These are phyloP conservation scores for Bombycilla garrulus DNA, from an alignment of 2,113 vertebrate genomes.

Conservation along the genomic window DNA sequence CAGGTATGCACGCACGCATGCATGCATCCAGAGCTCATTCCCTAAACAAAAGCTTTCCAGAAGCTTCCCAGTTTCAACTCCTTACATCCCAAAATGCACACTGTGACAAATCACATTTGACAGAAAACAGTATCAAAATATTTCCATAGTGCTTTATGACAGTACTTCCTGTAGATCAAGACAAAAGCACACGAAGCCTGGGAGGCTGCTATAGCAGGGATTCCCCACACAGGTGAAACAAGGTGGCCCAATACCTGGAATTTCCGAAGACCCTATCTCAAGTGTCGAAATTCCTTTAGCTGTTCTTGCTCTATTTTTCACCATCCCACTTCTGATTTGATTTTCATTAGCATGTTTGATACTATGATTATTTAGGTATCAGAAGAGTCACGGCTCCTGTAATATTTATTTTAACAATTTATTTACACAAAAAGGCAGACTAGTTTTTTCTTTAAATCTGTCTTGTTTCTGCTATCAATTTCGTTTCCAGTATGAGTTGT, in stretches of 20 bases:
- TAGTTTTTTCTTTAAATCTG: not conserved
- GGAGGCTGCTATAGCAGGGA: not conserved
- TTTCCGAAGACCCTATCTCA: not conserved
- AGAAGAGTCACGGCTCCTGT: not conserved
- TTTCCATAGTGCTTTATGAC: not conserved
- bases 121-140: not conserved
- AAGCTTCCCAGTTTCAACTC: not conserved
- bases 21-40: fast-evolving
- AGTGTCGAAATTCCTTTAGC: not conserved
- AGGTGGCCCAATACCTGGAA: fast-evolving
- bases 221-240: not conserved
- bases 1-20: too few species aligned
- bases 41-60: not conserved
- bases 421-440: not conserved
- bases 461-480: not conserved
- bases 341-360: not conserved
- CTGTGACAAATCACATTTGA: not conserved
- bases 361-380: not conserved
- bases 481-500: not conserved
- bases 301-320: not conserved
- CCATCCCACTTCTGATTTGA: not conserved
- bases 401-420: not conserved
- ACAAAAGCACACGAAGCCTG: not conserved
- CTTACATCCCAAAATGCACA: not conserved
- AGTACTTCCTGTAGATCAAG: not conserved